Evolutionary conservation across 2,888 invertebrate genomes (phyloP).

Genomic region (Barypeithes pellucidus): DNA sequence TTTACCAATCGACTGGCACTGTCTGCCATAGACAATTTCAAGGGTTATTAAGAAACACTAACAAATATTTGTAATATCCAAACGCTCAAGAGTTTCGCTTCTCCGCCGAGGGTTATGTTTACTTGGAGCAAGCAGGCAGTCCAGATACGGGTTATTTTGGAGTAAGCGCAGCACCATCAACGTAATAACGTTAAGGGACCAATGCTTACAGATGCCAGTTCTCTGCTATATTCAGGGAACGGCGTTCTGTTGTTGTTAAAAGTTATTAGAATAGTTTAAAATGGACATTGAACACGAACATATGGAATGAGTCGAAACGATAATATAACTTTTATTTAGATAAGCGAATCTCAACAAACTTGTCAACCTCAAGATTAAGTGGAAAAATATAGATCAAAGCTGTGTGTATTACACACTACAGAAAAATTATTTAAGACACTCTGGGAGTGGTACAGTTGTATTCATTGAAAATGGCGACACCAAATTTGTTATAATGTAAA

Average conservation of each 20-base stretch:
- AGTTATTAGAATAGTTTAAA: background rate
- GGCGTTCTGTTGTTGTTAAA: background rate
- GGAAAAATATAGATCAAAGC: no score
- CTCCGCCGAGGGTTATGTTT: constrained; percentile 11
- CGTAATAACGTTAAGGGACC: constrained; percentile 6
- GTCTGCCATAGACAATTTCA: background rate
- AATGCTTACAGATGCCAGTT: background rate
- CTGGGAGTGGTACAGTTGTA: no score
- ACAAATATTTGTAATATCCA: constrained; percentile 26
- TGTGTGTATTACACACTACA: no score
- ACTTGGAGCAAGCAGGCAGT: constrained; percentile 1
- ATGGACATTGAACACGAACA: no score
- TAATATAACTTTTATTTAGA: no score
- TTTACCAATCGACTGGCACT: background rate
- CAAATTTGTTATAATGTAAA: no score
- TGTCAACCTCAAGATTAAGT: no score
- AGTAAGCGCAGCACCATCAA: constrained; percentile 1
- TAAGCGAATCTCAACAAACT: no score
- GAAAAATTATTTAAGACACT: no score
- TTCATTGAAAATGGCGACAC: no score
- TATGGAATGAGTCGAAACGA: no score
- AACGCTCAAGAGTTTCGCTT: constrained; percentile 3
- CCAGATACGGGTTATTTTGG: constrained; percentile 15
- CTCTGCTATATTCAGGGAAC: background rate
- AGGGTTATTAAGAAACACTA: constrained; percentile 24